A percentile compares a stretch with the other conserved stretches of the same genome.
These are phyloP conservation scores for Aphaenogaster rudis DNA, from an alignment of 1,140 invertebrate species.

Conservation along the genomic window DNA sequence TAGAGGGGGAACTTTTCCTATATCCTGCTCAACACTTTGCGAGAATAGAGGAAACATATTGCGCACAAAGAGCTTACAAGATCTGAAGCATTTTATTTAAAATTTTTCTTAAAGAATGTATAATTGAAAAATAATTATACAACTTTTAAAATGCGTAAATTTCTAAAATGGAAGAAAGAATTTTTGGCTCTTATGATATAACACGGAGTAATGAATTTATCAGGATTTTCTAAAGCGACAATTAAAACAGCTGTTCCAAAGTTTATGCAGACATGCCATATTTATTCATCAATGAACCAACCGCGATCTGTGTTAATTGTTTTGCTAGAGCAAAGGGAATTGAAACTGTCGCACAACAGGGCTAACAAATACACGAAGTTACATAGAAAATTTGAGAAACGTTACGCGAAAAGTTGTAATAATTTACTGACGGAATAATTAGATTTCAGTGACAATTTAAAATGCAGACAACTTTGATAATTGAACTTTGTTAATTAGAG, in stretches of 20 bases:
- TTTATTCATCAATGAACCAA: slow-evolving; percentile 22
- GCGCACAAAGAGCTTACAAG: not conserved
- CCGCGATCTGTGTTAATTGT: slow-evolving; percentile 29
- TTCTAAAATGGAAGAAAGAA: not conserved
- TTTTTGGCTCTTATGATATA: not conserved
- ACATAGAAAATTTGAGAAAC: slow-evolving; percentile 13
- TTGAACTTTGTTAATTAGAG: slow-evolving; percentile 35
- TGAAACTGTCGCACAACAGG: slow-evolving; percentile 11
- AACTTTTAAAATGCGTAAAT: not conserved
- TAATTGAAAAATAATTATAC: not conserved
- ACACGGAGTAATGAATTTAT: not conserved
- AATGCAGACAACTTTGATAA: slow-evolving; percentile 39
- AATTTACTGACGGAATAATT: slow-evolving; percentile 43
- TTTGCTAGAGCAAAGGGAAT: not conserved
- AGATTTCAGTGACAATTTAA: slow-evolving; percentile 50
- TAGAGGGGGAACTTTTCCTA: not conserved
- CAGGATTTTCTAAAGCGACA: not conserved
- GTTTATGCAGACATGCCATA: not conserved
- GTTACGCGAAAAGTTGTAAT: slow-evolving; percentile 31
- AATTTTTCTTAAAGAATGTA: not conserved
- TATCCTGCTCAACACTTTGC: not conserved
- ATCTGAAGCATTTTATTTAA: not conserved
- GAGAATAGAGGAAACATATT: not conserved
- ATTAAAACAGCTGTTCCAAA: not conserved
- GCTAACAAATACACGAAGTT: slow-evolving; percentile 41